Evolutionary conservation across 2,797 vertebrate species (phyloP), one percentile per base, ranked within the genome.

Genomic region (Poecilia wingei): DNA sequence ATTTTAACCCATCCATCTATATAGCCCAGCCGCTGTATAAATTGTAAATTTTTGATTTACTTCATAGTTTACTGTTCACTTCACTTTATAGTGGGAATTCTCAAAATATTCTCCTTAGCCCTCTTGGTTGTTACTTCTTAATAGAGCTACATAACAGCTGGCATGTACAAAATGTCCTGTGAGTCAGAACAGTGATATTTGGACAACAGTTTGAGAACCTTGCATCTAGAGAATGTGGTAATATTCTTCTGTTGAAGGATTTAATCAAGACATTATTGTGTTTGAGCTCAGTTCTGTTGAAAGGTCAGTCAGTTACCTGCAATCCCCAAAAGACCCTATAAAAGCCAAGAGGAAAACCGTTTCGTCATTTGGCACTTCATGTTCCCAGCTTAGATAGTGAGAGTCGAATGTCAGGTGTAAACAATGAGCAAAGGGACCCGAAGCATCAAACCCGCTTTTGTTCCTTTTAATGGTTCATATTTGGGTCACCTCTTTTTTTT

Each of bases 321-420:
- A 90, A 89, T 88, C 78, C 85, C 80, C 16, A 46, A 70, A 43
- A 82, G 82, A 89, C 45, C 45, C 76, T 81, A 2, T 53, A 22
- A 33, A 51, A 76, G 74, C 45, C 33, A 70, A 53, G 39, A 83
- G 16, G 31, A 84, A 81, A 83, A 76, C 57, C 12, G 64, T 86
- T 91, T 86, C 47, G 84, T 89, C 86, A 76, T 86, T 78, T 76
- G 68, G 84, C 64, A 82, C 82, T 83, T 85, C 74, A 55, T 85
- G 81, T 88, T 85, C 82, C 76, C 84, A 81, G 77, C 80, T 90
- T 83, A 79, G 88, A 91, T 61, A 83, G 79, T 14, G 16, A 85
- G 91, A 92, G 88, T 95, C 93, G 87, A 89, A 82, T 94, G 89
- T 95, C 94, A 92, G 87, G 83, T 92, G 90, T 87, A 84, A 82